Evolutionary conservation across 2,888 invertebrate species (phyloP).

Genomic region (Hirtodrosophila trivittata): DNA sequence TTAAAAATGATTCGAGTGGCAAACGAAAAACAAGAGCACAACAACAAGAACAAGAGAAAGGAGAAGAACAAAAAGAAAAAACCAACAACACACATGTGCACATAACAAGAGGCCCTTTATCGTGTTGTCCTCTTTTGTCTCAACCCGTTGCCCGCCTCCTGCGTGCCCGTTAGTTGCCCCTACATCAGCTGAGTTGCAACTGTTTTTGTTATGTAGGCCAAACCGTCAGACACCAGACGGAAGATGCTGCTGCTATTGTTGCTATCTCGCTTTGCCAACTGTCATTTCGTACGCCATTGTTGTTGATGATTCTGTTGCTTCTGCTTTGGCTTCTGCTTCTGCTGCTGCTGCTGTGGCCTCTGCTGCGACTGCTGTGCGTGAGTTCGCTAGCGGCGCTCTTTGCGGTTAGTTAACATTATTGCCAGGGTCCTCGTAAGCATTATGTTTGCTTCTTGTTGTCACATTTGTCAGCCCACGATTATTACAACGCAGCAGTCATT

Average conservation of each 20-base stretch:
- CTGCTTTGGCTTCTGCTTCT: constrained; percentile 15
- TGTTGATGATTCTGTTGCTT: constrained; percentile 18
- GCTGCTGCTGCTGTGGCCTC: constrained; percentile 13
- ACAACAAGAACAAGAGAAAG: constrained; percentile 23
- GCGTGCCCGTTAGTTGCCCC: constrained; percentile 24
- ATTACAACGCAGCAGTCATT: constrained; percentile 58
- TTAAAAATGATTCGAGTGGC: constrained; percentile 70
- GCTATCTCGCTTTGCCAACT: constrained; percentile 38
- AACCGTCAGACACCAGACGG: constrained; percentile 59
- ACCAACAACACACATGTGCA: constrained; percentile 47
- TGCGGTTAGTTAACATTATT: constrained; percentile 73
- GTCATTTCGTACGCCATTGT: constrained; percentile 43
- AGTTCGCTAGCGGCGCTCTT: constrained; percentile 50
- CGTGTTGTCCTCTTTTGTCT: constrained; percentile 29
- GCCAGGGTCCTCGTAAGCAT: constrained; percentile 56
- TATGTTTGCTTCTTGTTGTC: constrained; percentile 49
- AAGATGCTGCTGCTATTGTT: constrained; percentile 39
- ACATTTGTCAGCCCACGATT: constrained; percentile 69
- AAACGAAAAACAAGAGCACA: constrained; percentile 26
- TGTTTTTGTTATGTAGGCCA: constrained; percentile 75
- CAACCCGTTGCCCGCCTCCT: constrained; percentile 6
- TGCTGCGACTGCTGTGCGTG: constrained; percentile 33
- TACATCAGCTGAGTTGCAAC: constrained; percentile 57
- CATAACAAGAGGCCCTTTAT: constrained; percentile 54
- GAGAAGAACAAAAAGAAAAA: constrained; percentile 17